Percentiles rank a stretch among this genome's conserved stretches.
These are phyloP conservation scores for Petrocephalus sullivani DNA, from an alignment of 2,797 vertebrate genomes.

Conservation along the genomic window DNA sequence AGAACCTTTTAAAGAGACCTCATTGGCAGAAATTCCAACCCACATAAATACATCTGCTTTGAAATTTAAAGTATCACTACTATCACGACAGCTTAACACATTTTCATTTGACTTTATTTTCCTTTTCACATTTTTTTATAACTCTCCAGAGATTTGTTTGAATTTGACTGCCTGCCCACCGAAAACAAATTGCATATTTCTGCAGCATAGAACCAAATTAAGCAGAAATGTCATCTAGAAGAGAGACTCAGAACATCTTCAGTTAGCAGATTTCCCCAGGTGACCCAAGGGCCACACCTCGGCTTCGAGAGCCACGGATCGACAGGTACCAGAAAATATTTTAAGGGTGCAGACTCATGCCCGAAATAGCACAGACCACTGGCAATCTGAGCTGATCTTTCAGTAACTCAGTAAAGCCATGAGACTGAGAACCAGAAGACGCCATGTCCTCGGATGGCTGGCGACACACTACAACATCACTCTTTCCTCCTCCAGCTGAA, in stretches of 20 bases:
- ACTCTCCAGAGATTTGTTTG: background rate
- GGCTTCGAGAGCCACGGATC: background rate
- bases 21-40: background rate
- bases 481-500: background rate
- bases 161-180: background rate
- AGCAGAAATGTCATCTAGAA: background rate
- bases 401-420: background rate
- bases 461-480: background rate
- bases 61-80: background rate
- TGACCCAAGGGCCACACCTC: background rate
- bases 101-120: background rate
- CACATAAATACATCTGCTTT: background rate
- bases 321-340: background rate
- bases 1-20: background rate
- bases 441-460: background rate
- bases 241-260: background rate
- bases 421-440: background rate
- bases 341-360: background rate
- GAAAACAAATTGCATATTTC: background rate
- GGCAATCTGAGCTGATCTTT: background rate
- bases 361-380: background rate
- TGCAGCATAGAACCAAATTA: background rate
- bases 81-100: background rate
- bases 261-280: background rate
- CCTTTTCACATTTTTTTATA: background rate